Evolutionary conservation across 2,888 invertebrate species (phyloP), one percentile per base, ranked within the genome.

Genomic region (Scotopteryx bipunctaria): DNA sequence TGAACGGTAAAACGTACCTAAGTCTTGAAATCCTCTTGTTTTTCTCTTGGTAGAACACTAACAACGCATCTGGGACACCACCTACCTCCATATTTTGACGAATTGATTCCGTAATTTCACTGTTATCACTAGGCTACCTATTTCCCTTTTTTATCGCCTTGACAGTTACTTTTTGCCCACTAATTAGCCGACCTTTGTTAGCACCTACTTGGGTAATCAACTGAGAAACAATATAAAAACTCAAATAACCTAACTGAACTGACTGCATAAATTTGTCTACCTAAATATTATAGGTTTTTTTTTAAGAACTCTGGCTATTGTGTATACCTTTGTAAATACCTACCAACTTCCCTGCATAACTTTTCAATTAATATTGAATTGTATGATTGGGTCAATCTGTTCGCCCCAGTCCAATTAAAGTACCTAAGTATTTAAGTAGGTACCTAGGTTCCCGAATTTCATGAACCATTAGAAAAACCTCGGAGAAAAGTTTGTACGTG

Each of bases 291-390:
- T 23, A 23, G n/a, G 5, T n/a, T n/a, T n/a, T n/a, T n/a, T n/a
- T n/a, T n/a, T n/a, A n/a, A n/a, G n/a, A n/a, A n/a, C n/a, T n/a
- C n/a, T n/a, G n/a, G n/a, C n/a, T n/a, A n/a, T n/a, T n/a, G n/a
- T n/a, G n/a, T n/a, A n/a, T n/a, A n/a, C n/a, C n/a, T n/a, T n/a
- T n/a, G n/a, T n/a, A n/a, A n/a, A n/a, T 23, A 23, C n/a, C n/a
- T 23, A 23, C 23, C n/a, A n/a, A 23, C 5, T 8, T 23, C 8
- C n/a, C 1, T 23, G n/a, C 23, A 2, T 23, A 23, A 72, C 84
- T 74, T 75, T 72, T 59, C 81, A 85, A 86, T 88, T 88, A 83
- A 79, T 81, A 84, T 85, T 85, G 78, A 88, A 88, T 86, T 86
- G 80, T 57, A 58, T 73, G 63, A 84, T 84, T 87, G 79, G 38